Conservation (phyloP, 2,888 invertebrate genomes). For the Orchesellides sinensis region DNA sequence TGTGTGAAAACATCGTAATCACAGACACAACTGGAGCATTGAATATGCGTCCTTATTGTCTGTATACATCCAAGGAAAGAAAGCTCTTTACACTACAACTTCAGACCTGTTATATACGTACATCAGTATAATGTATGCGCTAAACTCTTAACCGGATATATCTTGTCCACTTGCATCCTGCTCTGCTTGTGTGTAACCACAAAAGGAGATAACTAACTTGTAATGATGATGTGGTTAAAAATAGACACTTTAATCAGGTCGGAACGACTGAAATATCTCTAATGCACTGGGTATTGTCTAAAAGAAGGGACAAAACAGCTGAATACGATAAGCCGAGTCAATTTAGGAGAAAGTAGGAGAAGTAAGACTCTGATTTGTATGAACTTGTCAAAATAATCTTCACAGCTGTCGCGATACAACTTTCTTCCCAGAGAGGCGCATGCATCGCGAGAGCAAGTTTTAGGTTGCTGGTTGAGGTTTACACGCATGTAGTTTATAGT, state of each 20-base stretch:
- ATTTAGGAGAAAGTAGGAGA: background rate
- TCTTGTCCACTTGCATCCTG: too few relatives aligned
- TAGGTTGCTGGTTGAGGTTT: slow-evolving; percentile 21
- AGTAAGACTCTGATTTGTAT: slow-evolving; percentile 18
- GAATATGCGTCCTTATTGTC: too few relatives aligned
- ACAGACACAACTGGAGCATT: too few relatives aligned
- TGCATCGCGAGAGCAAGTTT: background rate
- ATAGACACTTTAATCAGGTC: slow-evolving; percentile 6
- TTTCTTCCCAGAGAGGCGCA: background rate
- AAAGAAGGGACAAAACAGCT: background rate
- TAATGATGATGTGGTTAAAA: background rate
- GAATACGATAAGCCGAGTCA: background rate
- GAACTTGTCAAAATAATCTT: slow-evolving; percentile 41
- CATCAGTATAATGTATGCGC: too few relatives aligned
- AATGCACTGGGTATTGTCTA: background rate
- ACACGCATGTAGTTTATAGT: too few relatives aligned
- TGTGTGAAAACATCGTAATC: too few relatives aligned
- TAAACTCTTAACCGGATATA: too few relatives aligned
- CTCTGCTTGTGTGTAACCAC: too few relatives aligned
- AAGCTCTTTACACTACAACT: too few relatives aligned
- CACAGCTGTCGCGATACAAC: slow-evolving; percentile 24
- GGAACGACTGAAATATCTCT: background rate
- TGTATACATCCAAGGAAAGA: too few relatives aligned
- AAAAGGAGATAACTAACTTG: too few relatives aligned
- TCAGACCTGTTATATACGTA: too few relatives aligned